phyloP scores from a whole-genome alignment of 1,140 invertebrate genomes.

The Eriosoma lanigerum region DNA sequence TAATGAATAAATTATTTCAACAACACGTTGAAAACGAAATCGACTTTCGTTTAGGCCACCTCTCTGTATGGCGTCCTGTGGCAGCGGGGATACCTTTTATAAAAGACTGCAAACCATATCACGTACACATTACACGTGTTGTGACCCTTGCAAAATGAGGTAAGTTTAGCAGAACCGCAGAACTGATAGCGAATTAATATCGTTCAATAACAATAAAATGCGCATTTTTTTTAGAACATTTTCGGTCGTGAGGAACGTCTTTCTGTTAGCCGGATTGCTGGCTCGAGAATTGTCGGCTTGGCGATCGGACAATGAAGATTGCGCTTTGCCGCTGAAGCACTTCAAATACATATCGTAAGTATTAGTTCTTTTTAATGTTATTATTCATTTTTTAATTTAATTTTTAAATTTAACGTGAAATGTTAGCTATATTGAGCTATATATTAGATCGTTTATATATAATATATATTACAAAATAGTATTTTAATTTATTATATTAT shows the following conservation, averaged over 20 bases:
- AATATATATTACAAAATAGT: too few relatives aligned
- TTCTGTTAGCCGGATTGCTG: not conserved
- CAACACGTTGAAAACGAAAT: slow-evolving; percentile 40
- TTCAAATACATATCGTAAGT: slow-evolving; percentile 47
- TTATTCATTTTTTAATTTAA: not conserved
- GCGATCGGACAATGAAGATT: slow-evolving; percentile 25
- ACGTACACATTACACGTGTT: not conserved
- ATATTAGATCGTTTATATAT: too few relatives aligned
- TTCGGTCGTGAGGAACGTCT: not conserved
- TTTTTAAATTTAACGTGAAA: not conserved
- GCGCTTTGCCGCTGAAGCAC: slow-evolving; percentile 36
- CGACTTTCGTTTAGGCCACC: slow-evolving; percentile 41
- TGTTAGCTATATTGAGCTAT: too few relatives aligned
- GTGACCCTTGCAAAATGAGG: slow-evolving; percentile 36
- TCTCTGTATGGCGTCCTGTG: slow-evolving; percentile 28
- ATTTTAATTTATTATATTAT: too few relatives aligned
- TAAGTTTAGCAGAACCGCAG: not conserved
- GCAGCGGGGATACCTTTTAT: slow-evolving; percentile 50
- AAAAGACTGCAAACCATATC: slow-evolving; percentile 1
- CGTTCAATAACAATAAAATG: not conserved
- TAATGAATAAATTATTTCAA: not conserved
- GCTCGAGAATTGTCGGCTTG: not conserved
- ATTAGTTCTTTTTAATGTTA: not conserved
- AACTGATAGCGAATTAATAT: not conserved
- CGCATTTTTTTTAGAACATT: slow-evolving; percentile 24